Percentiles rank a stretch among this genome's conserved stretches.
These are phyloP conservation scores for Mastomys coucha DNA, from an alignment of 2,113 vertebrate genomes.

Conservation along the genomic window DNA sequence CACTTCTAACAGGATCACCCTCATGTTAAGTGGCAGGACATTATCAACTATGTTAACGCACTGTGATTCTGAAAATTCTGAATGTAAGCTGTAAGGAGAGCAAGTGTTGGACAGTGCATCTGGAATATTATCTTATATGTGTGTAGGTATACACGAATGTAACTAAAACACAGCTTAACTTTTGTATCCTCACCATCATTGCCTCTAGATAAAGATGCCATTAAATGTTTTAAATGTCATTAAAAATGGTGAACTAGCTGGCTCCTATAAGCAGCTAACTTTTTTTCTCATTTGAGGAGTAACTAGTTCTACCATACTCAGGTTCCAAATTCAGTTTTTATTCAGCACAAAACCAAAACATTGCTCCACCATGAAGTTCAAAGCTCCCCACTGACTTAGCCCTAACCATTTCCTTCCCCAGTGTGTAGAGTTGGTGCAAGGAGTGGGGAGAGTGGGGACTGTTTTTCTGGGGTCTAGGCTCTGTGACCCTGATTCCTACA, in stretches of 20 bases:
- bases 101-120: neutral
- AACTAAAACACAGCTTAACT: neutral
- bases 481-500: neutral
- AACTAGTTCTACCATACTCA: neutral
- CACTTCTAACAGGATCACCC: neutral
- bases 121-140: neutral
- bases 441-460: neutral
- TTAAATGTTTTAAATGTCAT: no score
- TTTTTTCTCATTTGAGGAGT: constrained; percentile 9
- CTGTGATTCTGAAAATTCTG: neutral
- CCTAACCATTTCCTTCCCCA: neutral
- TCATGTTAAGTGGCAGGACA: neutral
- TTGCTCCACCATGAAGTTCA: neutral
- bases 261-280: neutral
- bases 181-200: neutral
- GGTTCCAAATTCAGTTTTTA: neutral
- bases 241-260: neutral
- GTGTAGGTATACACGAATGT: neutral
- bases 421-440: neutral
- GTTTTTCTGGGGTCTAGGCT: neutral
- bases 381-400: neutral
- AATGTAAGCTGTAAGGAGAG: neutral
- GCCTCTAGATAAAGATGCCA: constrained; percentile 18
- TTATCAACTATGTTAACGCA: neutral
- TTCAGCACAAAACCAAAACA: neutral